Evolutionary conservation across 2,888 invertebrate species (phyloP).

Genomic region (Allolobophora icterica): DNA sequence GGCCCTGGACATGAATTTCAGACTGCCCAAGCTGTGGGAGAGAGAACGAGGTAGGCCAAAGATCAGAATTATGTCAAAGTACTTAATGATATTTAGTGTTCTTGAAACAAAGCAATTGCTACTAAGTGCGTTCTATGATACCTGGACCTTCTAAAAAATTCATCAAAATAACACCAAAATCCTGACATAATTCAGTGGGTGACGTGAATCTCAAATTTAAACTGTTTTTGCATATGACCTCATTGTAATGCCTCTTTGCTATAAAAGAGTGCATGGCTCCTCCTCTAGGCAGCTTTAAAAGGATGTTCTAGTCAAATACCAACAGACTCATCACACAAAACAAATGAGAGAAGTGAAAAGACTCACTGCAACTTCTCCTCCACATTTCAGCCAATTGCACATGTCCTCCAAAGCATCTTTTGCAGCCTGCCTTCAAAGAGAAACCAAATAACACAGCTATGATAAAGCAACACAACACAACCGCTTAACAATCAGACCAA

Average conservation of each 20-base stretch:
- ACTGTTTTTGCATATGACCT: too few relatives aligned
- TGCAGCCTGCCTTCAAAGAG: conserved; percentile 73
- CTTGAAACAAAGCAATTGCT: not conserved
- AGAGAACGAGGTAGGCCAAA: not conserved
- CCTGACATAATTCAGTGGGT: too few relatives aligned
- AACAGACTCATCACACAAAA: not conserved
- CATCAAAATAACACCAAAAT: not conserved
- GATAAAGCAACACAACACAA: not conserved
- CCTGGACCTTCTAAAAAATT: not conserved
- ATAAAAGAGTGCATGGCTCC: too few relatives aligned
- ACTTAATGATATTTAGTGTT: not conserved
- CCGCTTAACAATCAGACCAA: not conserved
- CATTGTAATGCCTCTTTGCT: too few relatives aligned
- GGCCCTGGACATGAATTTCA: not conserved
- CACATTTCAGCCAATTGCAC: conserved; percentile 78
- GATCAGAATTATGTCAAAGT: not conserved
- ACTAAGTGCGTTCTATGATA: not conserved
- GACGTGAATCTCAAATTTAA: too few relatives aligned
- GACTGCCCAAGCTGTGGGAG: not conserved
- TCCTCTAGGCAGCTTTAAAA: too few relatives aligned
- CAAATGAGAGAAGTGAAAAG: not conserved
- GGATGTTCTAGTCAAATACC: too few relatives aligned
- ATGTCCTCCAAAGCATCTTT: conserved; percentile 92
- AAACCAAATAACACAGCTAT: not conserved
- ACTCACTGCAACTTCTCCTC: conserved; percentile 87